Base-by-base conservation (phyloP, 2,797 vertebrate genomes). In the Sebastes nivosus region DNA sequence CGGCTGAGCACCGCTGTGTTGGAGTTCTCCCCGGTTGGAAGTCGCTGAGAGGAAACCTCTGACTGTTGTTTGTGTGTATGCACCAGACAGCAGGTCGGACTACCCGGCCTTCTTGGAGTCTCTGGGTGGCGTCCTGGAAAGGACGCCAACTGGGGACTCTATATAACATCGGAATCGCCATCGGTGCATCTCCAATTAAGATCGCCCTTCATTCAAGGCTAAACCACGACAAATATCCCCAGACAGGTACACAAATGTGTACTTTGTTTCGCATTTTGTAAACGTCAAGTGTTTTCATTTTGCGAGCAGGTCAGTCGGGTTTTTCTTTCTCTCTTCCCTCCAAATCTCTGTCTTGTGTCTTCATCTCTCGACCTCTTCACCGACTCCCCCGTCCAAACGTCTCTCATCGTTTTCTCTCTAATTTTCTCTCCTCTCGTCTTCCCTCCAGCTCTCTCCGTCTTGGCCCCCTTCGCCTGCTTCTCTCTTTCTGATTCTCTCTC, bases 261-360 rank as follows among this genome's bases (percentile, higher is more conserved):
- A 72, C 25, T 16, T 67, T 63, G 24, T 42, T 18, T 5, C 29
- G 18, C n/a, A 1, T 34, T 46, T 27, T 36, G 4, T 34, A 6
- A 25, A 14, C 1, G 38, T 4, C 6, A 7, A 64, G 20, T 24
- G 32, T 65, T 50, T n/a, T 76, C 27, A 22, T 66, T 30, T 8
- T 54, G 52, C 4, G 16, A 71, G 32, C 7, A 34, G 16, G 65
- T 61, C 38, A 36, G 2, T 32, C 42, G 30, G 30, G 36, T 54
- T 34, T 57, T 70, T 8, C 32, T 25, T 30, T 34, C 27, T 42
- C 24, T 54, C 4, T 76, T 4, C 2, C 25, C 11, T 87, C 73
- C 71, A 86, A n/a, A 80, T 78, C 70, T 67, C 77, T 84, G 82
- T 82, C 59, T 87, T 46, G 6, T 46, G 63, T 90, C 81, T 90